Evolutionary conservation across 2,888 invertebrate species (phyloP).

Genomic region (Trissolcus japonicus): DNA sequence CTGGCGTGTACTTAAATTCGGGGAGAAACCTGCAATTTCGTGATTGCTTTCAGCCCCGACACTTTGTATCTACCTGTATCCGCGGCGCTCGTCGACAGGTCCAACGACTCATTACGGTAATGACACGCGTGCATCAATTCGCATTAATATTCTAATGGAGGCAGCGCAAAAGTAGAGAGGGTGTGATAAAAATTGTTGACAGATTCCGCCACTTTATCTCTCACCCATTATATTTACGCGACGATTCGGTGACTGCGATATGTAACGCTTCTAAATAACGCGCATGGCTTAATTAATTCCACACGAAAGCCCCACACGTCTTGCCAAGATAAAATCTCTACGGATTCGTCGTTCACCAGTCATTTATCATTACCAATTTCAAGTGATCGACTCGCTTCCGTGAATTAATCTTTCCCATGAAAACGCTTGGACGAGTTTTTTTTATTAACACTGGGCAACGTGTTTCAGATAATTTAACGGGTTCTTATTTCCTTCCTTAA

Average conservation of each 20-base stretch:
- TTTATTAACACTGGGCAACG: neutral
- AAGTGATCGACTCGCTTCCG: neutral
- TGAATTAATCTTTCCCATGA: conserved; percentile 14
- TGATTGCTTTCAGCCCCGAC: conserved; percentile 73
- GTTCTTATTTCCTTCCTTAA: neutral
- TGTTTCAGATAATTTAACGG: neutral
- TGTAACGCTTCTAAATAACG: conserved; percentile 46
- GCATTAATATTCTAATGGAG: conserved; percentile 76
- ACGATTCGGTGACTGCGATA: conserved; percentile 13
- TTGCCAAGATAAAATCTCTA: conserved; percentile 5
- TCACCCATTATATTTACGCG: conserved; percentile 28
- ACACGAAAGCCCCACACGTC: conserved; percentile 18
- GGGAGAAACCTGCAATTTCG: conserved; percentile 69
- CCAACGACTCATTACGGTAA: conserved; percentile 75
- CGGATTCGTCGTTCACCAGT: conserved; percentile 17
- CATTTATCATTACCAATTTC: conserved; percentile 2
- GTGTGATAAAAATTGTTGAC: conserved; percentile 55
- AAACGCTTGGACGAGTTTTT: neutral
- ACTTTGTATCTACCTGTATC: conserved; percentile 64
- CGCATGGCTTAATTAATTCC: conserved; percentile 36
- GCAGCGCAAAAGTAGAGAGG: conserved; percentile 54
- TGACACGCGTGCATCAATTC: conserved; percentile 75
- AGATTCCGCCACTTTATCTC: conserved; percentile 43
- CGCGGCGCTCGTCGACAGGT: conserved; percentile 62
- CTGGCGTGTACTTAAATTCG: conserved; percentile 65